Evolutionary conservation across 2,113 vertebrate genomes (phyloP), one percentile per base, ranked within the genome.

Genomic region (Galeopterus variegatus): DNA sequence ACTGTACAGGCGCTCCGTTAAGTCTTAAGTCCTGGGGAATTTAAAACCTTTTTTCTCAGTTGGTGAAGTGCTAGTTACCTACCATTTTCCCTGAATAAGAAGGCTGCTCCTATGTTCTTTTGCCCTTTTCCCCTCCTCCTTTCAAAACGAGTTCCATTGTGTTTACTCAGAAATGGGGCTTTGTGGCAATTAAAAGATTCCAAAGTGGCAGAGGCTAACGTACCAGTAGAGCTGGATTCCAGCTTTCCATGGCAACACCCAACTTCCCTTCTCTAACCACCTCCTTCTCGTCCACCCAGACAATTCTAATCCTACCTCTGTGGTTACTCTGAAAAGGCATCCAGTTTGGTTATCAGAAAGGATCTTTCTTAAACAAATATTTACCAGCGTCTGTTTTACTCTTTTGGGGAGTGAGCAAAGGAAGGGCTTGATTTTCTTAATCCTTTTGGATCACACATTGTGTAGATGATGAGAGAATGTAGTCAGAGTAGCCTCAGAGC

Each of bases 201-300:
- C 96, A 82, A 84, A 97, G 98, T 97, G 97, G 97, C 97, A 96
- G 97, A 97, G 97, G 97, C 97, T 96, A 97, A 96, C 19, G 15
- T 98, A 97, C 97, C 97, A 97, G 98, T 69, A 17, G 97, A 98
- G 97, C 98, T 3, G 7, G 97, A 98, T 98, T 98, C 98, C 98
- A 98, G 98, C 98, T 98, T 98, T 98, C 98, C 98, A 98, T 98
- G 97, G 98, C 98, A 98, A 98, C 98, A 97, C 96, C 96, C 97
- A 94, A 56, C 90, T 96, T 97, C 97, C 98, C 97, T 96, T 24
- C 33, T 92, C 96, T 93, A 17, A 45, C 97, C 97, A 90, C 64
- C 86, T 98, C 98, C 94, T 98, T 83, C 92, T 50, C 31, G 90
- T 96, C 87, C 94, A 97, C 96, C 89, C 91, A 98, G 98, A 97